phyloP scores from a whole-genome alignment of 2,113 vertebrate species.

The Brachyhypopomus occidentalis region DNA sequence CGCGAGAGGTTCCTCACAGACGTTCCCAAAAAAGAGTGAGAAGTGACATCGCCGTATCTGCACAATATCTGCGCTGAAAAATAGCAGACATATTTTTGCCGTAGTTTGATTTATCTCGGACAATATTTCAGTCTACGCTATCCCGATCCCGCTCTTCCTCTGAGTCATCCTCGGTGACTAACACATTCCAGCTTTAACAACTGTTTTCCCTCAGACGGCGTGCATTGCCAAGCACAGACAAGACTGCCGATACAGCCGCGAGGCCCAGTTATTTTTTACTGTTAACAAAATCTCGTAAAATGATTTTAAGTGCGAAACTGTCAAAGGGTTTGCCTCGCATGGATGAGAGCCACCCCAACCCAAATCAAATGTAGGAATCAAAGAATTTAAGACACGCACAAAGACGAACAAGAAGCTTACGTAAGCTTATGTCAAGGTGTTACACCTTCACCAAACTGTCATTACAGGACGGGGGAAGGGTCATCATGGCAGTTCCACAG shows the following conservation, averaged over 20 bases:
- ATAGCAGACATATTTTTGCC: conserved; percentile 46
- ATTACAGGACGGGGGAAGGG: neutral
- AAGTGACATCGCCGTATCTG: conserved; percentile 6
- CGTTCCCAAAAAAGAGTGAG: neutral
- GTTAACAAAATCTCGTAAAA: conserved; percentile 32
- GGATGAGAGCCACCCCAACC: neutral
- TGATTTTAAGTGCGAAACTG: conserved; percentile 4
- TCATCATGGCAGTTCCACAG: neutral
- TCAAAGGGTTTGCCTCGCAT: neutral
- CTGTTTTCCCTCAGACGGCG: conserved; percentile 48
- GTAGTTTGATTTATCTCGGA: conserved; percentile 50
- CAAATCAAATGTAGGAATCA: conserved; percentile 17
- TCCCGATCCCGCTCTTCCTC: conserved; percentile 43
- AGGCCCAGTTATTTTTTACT: conserved; percentile 33
- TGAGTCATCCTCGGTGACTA: conserved; percentile 59
- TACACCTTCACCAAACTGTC: neutral
- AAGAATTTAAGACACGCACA: neutral
- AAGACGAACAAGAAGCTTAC: conserved; percentile 10
- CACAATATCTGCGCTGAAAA: conserved; percentile 34
- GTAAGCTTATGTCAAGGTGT: no score
- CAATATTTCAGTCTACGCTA: conserved; percentile 50
- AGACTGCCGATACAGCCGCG: conserved; percentile 35
- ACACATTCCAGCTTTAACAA: conserved; percentile 60
- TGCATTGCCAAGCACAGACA: conserved; percentile 48
- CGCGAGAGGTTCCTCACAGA: no score